Evolutionary conservation across 2,888 invertebrate genomes (phyloP).

Genomic region (Chymomyza amoena): DNA sequence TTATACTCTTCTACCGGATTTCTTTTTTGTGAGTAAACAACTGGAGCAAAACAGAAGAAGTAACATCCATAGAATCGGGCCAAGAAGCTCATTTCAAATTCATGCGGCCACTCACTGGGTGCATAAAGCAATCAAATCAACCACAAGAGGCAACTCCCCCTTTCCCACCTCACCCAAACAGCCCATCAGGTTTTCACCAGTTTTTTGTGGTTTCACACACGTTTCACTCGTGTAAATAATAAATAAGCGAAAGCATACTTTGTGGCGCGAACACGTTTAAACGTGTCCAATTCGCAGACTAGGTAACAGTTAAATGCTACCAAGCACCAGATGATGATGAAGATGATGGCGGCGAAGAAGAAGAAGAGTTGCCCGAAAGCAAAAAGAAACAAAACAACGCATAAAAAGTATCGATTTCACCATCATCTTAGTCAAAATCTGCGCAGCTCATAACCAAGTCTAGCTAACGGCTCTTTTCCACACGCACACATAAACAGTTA

Average conservation of each 20-base stretch:
- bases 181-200: conserved; percentile 49
- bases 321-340: neutral
- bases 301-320: neutral
- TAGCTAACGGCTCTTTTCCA: neutral
- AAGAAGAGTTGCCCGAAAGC: conserved; percentile 14
- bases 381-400: neutral
- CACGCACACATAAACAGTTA: neutral
- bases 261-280: conserved; percentile 35
- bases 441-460: neutral
- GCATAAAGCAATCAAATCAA: conserved; percentile 77
- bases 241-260: conserved; percentile 70
- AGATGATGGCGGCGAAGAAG: neutral
- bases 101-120: conserved; percentile 76
- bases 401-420: conserved; percentile 16
- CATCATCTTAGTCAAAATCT: neutral
- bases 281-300: neutral
- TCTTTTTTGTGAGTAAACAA: too few relatives aligned
- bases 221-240: conserved; percentile 73
- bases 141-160: conserved; percentile 45
- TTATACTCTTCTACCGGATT: too few relatives aligned
- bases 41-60: too few relatives aligned
- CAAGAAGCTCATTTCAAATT: conserved; percentile 68
- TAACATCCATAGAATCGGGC: neutral
- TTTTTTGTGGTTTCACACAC: conserved; percentile 58
- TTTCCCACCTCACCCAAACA: conserved; percentile 35